Conservation (phyloP, 2,113 vertebrate species). For the Pelecanus crispus region DNA sequence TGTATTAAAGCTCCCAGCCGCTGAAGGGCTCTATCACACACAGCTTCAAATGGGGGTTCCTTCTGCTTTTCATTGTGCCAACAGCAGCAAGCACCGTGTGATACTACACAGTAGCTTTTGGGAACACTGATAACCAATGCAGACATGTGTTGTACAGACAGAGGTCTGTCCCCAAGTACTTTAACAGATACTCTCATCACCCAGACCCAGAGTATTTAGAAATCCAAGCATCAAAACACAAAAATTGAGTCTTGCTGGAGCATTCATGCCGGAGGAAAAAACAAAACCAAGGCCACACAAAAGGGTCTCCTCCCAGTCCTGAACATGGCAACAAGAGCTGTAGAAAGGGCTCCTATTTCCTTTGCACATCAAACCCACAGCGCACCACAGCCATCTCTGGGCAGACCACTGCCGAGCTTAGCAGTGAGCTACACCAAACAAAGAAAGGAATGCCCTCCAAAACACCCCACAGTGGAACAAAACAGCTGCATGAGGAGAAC, state of each 20-base stretch:
- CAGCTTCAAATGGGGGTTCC: not conserved
- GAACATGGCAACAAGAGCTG: not conserved
- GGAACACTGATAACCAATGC: not conserved
- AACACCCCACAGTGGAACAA: not conserved
- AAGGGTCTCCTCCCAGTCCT: not conserved
- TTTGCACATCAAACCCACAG: not conserved
- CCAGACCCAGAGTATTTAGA: not conserved
- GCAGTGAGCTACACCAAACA: not conserved
- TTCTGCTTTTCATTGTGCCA: not conserved
- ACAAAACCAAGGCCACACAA: not conserved
- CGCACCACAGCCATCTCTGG: not conserved
- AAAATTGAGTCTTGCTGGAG: not conserved
- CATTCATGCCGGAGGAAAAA: not conserved
- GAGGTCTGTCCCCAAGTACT: not conserved
- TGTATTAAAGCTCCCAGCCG: not conserved
- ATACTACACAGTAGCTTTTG: not conserved
- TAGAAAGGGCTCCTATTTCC: not conserved
- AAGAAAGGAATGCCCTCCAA: not conserved
- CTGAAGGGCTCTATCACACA: not conserved
- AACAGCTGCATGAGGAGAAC: not conserved
- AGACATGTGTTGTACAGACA: not conserved
- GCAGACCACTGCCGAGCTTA: not conserved
- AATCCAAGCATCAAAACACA: not conserved
- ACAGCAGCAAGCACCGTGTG: not conserved
- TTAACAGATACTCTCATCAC: not conserved